Evolutionary conservation across 2,888 invertebrate genomes (phyloP).

Genomic region (Busseola fusca): DNA sequence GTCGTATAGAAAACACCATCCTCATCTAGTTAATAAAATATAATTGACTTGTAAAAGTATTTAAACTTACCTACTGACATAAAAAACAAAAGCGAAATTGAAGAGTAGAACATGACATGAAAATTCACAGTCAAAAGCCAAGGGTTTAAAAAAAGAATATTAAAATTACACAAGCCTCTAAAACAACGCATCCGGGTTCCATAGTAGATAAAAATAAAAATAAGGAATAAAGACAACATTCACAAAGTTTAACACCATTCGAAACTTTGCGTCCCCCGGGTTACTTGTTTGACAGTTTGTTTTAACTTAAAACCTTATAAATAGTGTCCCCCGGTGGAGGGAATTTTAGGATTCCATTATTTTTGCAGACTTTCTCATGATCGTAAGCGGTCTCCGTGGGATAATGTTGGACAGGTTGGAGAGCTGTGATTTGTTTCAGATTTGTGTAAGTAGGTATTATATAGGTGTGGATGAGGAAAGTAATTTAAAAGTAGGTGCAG

Average conservation of each 20-base stretch:
- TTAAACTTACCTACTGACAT: no score
- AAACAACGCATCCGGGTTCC: slow-evolving; percentile 27
- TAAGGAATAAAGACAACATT: slow-evolving; percentile 80
- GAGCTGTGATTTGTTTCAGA: slow-evolving; percentile 43
- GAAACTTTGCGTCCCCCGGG: slow-evolving; percentile 76
- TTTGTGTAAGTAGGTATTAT: slow-evolving; percentile 19
- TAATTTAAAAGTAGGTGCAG: not conserved
- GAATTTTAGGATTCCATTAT: slow-evolving; percentile 76
- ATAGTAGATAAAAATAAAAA: slow-evolving; percentile 69
- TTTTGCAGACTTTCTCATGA: slow-evolving; percentile 73
- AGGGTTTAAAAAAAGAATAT: slow-evolving; percentile 1
- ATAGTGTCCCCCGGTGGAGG: slow-evolving; percentile 78
- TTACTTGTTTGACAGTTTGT: slow-evolving; percentile 82
- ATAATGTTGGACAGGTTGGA: slow-evolving; percentile 55
- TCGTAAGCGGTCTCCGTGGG: slow-evolving; percentile 67
- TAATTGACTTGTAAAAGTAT: no score
- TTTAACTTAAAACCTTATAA: slow-evolving; percentile 83
- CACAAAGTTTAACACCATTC: slow-evolving; percentile 75
- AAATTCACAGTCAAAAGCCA: not conserved
- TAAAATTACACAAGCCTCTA: not conserved
- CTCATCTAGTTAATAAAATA: no score
- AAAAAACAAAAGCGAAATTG: not conserved
- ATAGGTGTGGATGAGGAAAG: not conserved
- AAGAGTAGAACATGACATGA: not conserved
- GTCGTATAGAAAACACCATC: no score